Evolutionary conservation across 1,140 invertebrate species (phyloP), one percentile per base, ranked within the genome.

Genomic region (Anoplolepis gracilipes): DNA sequence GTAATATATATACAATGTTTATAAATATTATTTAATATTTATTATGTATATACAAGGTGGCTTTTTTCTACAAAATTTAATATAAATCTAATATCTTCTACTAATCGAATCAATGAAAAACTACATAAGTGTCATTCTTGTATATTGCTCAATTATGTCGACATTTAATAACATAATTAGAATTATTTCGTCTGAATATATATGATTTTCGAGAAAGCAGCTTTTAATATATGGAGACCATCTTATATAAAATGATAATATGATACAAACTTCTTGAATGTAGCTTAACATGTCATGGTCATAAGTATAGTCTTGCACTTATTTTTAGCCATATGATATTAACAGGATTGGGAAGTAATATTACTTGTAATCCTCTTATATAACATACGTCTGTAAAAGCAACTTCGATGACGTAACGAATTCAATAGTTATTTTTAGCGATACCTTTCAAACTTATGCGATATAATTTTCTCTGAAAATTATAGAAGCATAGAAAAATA

Each of bases 301-400:
- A 57, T 61, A 76, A 39, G 2, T 39, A 49, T 49, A 19, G 13
- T 62, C 33, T 75, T 25, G 62, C 36, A 28, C 16, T 49, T 39
- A 33, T 33, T 33, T 49, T 77, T 65, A 22, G 28, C 36, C 36
- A 2, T 42, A 46, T 72, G 64, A 72, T 25, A 82, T 82, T 82
- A 49, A 49, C 13, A 49, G 46, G 46, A 49, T 49, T 49, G 46
- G 46, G 16, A 49, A 49, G 13, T 49, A 19, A 49, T 49, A 49
- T 49, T 49, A 49, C 46, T 49, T 49, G 16, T 49, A 42, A 42
- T 0, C 1, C 3, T 10, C 1, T 42, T 42, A 42, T 42, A 3
- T 42, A 36, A 36, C 1, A 36, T 36, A 36, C 33, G 39, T 42
- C 36, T 39, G 10, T 42, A 42, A 42, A 42, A 42, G 11, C 39